A percentile compares a stretch with the other conserved stretches of the same genome.
Evolutionary conservation across 2,888 invertebrate genomes (phyloP).

Genomic region (Spialia ferax): DNA sequence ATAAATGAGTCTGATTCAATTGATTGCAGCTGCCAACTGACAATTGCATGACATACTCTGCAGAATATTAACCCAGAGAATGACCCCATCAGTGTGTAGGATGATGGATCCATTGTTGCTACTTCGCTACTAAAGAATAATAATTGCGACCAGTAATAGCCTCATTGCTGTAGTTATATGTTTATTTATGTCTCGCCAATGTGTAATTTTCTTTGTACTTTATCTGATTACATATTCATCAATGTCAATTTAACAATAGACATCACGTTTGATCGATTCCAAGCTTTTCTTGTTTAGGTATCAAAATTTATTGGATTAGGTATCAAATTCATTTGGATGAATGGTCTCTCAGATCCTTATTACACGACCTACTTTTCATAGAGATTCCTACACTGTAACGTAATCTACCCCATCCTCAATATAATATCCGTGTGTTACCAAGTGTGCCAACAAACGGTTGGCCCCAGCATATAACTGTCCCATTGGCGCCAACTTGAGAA

Average conservation of each 20-base stretch:
- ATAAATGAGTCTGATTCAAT: conserved; percentile 26
- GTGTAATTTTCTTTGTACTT: conserved; percentile 5
- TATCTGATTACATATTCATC: not conserved
- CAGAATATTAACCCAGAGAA: conserved; percentile 33
- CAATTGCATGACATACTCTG: conserved; percentile 30
- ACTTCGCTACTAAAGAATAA: conserved; percentile 18
- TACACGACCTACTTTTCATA: not conserved
- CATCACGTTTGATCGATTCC: not conserved
- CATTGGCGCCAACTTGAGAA: conserved; percentile 54
- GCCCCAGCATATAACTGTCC: conserved; percentile 54
- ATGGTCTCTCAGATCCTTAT: not conserved
- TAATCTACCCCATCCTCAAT: conserved; percentile 20
- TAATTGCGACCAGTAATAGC: conserved; percentile 13
- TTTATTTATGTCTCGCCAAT: conserved; percentile 11
- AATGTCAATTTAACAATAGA: not conserved
- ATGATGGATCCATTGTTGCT: conserved; percentile 35
- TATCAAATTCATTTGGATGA: not conserved
- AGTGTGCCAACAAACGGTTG: conserved; percentile 67
- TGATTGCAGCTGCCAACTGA: conserved; percentile 36
- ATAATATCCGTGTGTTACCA: conserved; percentile 42
- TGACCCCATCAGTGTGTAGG: conserved; percentile 30
- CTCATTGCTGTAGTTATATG: conserved; percentile 11
- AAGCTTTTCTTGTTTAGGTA: no score
- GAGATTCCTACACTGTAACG: not conserved
- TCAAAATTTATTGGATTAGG: not conserved